Base-by-base conservation (phyloP, 2,888 invertebrate species). In the Xylota segnis region DNA sequence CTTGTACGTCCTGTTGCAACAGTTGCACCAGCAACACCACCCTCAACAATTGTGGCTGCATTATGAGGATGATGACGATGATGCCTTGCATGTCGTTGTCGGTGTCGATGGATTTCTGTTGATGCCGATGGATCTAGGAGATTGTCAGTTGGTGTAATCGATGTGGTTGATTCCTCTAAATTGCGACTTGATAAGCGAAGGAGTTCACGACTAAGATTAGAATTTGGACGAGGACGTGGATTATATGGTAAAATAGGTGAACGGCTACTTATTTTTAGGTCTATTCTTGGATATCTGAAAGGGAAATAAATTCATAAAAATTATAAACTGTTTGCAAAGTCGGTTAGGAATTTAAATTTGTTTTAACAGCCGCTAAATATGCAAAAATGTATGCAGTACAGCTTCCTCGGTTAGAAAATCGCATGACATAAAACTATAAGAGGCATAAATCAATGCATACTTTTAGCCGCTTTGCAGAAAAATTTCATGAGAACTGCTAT, bases 251-350 rank as follows among this genome's bases (percentile, higher is more conserved):
- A 70, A 88, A 89, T 88, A 32, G 88, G 83, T 34, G 89, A 89
- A 63, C 89, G 89, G 50, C 91, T 91, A 61, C 90, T 88, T 68
- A 90, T 88, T 87, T 89, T 89, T 0, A 92, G 87, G 74, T 92
- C 92, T 91, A 92, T 82, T 88, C 92, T 90, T 89, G 92, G 92
- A 70, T 88, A 90, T 89, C 92, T 92, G 79, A 0, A 88, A 87
- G 0, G 4, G 16, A 59, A 78, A 61, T 3, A 27, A 40, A 50
- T 43, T 40, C 9, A 32, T 27, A 37, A 29, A 45, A 37, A 61
- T 23, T 45, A 23, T 1, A 23, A 72, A 12, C 0, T 29, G 54
- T 32, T n/a, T 16, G 6, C 3, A 23, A 65, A 32, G 32, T 45
- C 32, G 14, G 12, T 37, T 12, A 4, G 23, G 4, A n/a, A 9